These are phyloP conservation scores for Pan paniscus DNA, from an alignment of 2,113 vertebrate genomes.

Conservation along the genomic window DNA sequence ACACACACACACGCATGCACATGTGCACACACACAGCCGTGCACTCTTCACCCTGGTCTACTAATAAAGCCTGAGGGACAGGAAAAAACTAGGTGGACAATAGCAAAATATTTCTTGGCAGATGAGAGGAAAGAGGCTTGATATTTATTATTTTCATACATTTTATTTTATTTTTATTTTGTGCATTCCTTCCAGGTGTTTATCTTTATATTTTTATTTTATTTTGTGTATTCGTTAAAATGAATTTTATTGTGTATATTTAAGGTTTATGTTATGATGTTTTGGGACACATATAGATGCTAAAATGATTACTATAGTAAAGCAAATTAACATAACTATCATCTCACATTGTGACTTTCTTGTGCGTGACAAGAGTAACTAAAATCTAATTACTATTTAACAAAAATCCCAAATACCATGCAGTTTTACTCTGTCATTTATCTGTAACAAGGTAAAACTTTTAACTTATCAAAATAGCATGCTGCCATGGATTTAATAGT, in stretches of 20 bases:
- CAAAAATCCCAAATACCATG: not conserved
- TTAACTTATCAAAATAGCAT: not conserved
- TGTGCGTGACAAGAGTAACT: not conserved
- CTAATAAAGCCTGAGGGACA: not conserved
- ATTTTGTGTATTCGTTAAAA: not conserved
- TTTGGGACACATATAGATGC: not conserved
- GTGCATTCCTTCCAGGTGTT: not conserved
- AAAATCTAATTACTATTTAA: not conserved
- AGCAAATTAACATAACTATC: not conserved
- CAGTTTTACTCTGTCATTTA: not conserved
- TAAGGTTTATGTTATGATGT: not conserved
- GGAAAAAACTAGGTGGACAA: not conserved
- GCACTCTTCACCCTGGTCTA: not conserved
- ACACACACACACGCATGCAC: not conserved
- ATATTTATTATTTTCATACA: not conserved
- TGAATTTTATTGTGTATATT: not conserved
- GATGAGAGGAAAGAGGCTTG: not conserved
- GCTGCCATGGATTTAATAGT: not conserved
- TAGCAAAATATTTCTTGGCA: not conserved
- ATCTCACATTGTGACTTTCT: not conserved
- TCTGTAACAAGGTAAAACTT: not conserved
- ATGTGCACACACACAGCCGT: not conserved
- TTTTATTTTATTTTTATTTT: not conserved
- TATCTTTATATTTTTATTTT: not conserved
- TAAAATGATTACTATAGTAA: not conserved